Percentiles rank a stretch among this genome's conserved stretches.
These are phyloP conservation scores for Lepidothrix coronata DNA, from an alignment of 2,113 vertebrate genomes.

Conservation along the genomic window DNA sequence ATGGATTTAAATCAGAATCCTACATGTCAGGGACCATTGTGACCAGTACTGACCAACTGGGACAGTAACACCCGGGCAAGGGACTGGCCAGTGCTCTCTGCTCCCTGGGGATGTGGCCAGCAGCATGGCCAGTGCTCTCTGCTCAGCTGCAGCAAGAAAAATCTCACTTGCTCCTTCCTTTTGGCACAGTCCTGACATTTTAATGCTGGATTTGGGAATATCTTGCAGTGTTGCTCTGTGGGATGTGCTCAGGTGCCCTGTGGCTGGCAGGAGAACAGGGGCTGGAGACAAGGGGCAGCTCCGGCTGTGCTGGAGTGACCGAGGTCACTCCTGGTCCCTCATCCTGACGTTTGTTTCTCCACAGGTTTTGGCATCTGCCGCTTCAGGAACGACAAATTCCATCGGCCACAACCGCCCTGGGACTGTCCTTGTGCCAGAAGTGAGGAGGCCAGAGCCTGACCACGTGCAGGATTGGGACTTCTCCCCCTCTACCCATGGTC, in stretches of 20 bases:
- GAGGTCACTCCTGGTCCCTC: neutral
- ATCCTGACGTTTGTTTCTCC: neutral
- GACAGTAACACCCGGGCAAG: neutral
- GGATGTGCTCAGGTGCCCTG: neutral
- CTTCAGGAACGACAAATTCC: neutral
- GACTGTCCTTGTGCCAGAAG: accelerated
- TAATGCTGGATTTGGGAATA: neutral
- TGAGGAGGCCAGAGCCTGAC: neutral
- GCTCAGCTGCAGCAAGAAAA: neutral
- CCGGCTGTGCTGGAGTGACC: neutral
- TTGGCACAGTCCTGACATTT: accelerated
- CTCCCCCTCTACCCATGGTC: neutral
- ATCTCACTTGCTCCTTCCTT: accelerated
- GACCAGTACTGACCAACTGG: neutral
- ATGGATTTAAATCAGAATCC: neutral
- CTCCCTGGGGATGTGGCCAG: neutral
- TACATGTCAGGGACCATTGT: accelerated
- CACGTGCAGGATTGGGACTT: accelerated
- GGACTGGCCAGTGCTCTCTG: neutral
- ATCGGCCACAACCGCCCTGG: accelerated
- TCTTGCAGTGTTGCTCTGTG: accelerated
- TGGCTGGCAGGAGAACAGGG: neutral
- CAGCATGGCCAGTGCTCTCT: neutral
- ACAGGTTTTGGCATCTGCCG: neutral
- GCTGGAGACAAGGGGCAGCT: neutral